Evolutionary conservation across 1,140 invertebrate genomes (phyloP).

Genomic region (Choristoneura fumiferana): DNA sequence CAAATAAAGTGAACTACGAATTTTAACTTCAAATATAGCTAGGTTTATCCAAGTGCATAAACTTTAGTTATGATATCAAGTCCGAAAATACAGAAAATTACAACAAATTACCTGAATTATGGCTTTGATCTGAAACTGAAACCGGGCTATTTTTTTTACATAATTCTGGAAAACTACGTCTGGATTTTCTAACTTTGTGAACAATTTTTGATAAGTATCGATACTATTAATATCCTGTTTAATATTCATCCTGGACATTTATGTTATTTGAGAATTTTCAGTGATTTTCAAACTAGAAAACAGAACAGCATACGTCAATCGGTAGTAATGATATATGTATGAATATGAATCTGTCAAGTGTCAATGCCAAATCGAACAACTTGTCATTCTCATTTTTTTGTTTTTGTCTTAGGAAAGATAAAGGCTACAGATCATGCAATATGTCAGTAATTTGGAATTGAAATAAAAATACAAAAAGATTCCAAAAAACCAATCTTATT

Average conservation of each 20-base stretch:
- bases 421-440: too few relatives aligned
- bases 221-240: constrained; percentile 36
- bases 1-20: neutral
- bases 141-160: constrained; percentile 83
- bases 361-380: too few relatives aligned
- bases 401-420: too few relatives aligned
- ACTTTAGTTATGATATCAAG: neutral
- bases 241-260: constrained; percentile 33
- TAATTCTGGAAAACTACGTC: constrained; percentile 54
- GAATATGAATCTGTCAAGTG: neutral
- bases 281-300: too few relatives aligned
- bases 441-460: too few relatives aligned
- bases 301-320: too few relatives aligned
- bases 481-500: too few relatives aligned
- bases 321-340: neutral
- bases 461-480: too few relatives aligned
- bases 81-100: constrained; percentile 22
- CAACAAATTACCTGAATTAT: constrained; percentile 84
- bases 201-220: constrained; percentile 35
- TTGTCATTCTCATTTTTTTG: too few relatives aligned
- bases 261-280: too few relatives aligned
- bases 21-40: neutral
- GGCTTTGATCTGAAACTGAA: constrained; percentile 86
- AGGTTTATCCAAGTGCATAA: neutral
- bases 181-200: constrained; percentile 45